Evolutionary conservation across 2,888 invertebrate genomes (phyloP), one percentile per base, ranked within the genome.

Genomic region (Lordiphosa fenestrarum): DNA sequence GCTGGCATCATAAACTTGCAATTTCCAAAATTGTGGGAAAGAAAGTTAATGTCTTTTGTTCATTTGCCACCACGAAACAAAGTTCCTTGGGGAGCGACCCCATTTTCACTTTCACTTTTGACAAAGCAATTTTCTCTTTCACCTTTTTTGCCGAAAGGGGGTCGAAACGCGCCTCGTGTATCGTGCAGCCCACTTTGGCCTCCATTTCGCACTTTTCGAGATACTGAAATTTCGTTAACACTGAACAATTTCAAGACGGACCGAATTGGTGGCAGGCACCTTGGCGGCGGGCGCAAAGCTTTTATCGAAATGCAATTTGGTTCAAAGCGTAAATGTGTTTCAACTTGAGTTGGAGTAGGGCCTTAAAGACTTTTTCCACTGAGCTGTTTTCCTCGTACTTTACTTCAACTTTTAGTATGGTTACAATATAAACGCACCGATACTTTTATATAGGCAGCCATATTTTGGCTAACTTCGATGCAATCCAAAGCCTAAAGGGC

Each of bases 291-390:
- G 50, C 60, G 55, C 40, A 41, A 68, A 68, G 66, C 74, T 74
- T 74, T 73, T 74, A 74, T 71, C 69, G 69, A 66, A 73, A 74
- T 69, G 66, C 71, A 72, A 73, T 74, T 73, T 74, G 30, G 63
- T 53, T 41, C 66, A 66, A 63, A 66, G 63, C 71, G 71, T 69
- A 73, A 74, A 73, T 68, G 73, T 65, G 57, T 71, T n/a, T 60
- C 49, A 71, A 67, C 59, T 64, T 49, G 46, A 64, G 72, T 65
- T 69, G 47, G 50, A 55, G 51, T 55, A 72, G 66, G 58, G 56
- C 50, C 40, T 62, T 64, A 48, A 56, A 42, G 56, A 55, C 51
- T 71, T 62, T n/a, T 42, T 35, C 19, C 7, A 7, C 6, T 23
- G 1, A 23, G 23, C 23, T 4, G 15, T 1, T 15, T 15, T 15